Evolutionary conservation across 2,113 vertebrate species (phyloP).

Genomic region (Psittacula cyanocephala): DNA sequence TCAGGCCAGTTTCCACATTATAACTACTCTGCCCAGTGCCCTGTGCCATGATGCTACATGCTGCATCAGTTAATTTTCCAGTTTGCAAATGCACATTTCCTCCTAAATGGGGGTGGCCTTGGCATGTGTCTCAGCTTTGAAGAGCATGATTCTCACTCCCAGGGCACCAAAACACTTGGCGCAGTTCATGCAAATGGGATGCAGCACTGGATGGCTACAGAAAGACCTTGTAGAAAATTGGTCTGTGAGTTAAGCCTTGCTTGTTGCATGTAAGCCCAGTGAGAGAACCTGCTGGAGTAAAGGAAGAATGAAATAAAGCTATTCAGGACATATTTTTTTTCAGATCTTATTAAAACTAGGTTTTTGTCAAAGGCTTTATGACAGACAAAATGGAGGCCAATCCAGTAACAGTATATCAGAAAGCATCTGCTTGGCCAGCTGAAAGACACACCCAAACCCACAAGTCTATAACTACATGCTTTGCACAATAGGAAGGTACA

Average conservation of each 20-base stretch:
- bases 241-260: neutral
- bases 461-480: neutral
- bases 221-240: neutral
- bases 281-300: neutral
- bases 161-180: neutral
- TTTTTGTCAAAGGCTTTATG: neutral
- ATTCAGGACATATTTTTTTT: neutral
- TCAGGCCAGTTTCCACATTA: neutral
- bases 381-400: neutral
- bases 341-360: neutral
- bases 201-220: neutral
- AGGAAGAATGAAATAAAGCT: neutral
- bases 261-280: neutral
- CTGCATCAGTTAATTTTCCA: neutral
- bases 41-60: neutral
- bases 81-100: neutral
- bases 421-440: neutral
- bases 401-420: neutral
- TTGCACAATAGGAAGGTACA: neutral
- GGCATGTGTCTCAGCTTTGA: neutral
- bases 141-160: neutral
- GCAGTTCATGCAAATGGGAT: neutral
- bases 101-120: slow-evolving; percentile 2
- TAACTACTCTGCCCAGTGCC: neutral
- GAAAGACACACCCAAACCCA: neutral